Conservation (phyloP, 2,888 invertebrate genomes). For the Muscina levida region DNA sequence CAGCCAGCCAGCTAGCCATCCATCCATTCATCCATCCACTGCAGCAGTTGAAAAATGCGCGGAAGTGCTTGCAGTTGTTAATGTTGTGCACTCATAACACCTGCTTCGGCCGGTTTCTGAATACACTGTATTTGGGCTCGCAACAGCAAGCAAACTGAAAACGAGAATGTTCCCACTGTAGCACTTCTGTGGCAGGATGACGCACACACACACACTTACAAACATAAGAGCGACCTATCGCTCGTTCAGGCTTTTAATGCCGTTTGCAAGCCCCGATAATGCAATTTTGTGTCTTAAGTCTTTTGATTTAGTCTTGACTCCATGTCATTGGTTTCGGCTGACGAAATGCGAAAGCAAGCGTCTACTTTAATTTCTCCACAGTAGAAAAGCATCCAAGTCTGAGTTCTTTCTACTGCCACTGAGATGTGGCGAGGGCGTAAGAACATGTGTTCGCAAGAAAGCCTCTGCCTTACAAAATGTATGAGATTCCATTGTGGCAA, state of each 20-base stretch:
- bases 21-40: constrained; percentile 5
- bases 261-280: not conserved
- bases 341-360: too few species aligned
- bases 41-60: constrained; percentile 62
- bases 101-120: constrained; percentile 61
- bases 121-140: constrained; percentile 59
- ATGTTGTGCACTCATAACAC: constrained; percentile 49
- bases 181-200: not conserved
- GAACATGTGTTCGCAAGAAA: constrained; percentile 76
- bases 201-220: not conserved
- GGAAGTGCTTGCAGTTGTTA: constrained; percentile 64
- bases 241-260: not conserved
- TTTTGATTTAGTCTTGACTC: not conserved
- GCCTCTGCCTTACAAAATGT: constrained; percentile 13
- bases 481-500: constrained; percentile 35
- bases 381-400: too few species aligned
- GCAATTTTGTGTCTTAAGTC: constrained; percentile 43
- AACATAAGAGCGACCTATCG: not conserved
- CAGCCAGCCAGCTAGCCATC: not conserved
- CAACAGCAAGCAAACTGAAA: constrained; percentile 14
- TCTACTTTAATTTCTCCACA: too few species aligned
- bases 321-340: too few species aligned
- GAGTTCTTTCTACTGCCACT: too few species aligned
- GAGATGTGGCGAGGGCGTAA: constrained; percentile 73
- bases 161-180: constrained; percentile 6